Percentiles rank a stretch among this genome's conserved stretches.
These are phyloP conservation scores for Cyanoderma ruficeps DNA, from an alignment of 2,113 vertebrate genomes.

Conservation along the genomic window DNA sequence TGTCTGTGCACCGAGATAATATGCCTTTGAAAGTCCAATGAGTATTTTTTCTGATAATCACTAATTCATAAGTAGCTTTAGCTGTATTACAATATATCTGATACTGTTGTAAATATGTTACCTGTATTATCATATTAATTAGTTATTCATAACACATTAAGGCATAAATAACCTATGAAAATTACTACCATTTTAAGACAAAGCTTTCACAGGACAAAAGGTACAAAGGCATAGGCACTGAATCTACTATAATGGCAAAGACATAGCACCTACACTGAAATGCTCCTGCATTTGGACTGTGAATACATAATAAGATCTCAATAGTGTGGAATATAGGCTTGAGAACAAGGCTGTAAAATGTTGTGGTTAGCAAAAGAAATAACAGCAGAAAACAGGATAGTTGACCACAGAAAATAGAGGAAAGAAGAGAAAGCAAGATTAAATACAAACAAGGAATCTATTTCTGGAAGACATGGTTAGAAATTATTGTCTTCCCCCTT, in stretches of 20 bases:
- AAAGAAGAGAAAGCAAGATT: not conserved
- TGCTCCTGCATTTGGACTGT: not conserved
- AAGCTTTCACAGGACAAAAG: not conserved
- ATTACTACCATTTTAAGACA: not conserved
- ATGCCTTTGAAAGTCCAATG: not conserved
- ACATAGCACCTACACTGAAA: not conserved
- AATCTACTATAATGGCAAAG: not conserved
- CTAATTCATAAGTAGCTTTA: not conserved
- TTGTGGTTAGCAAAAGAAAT: not conserved
- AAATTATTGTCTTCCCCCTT: fast-evolving
- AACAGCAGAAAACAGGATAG: not conserved
- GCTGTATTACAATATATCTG: not conserved
- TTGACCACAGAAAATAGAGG: not conserved
- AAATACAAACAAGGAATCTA: not conserved
- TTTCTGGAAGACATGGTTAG: not conserved
- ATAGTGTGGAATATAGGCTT: not conserved
- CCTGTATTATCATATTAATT: not conserved
- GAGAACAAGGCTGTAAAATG: not conserved
- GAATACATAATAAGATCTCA: not conserved
- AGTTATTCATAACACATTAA: not conserved
- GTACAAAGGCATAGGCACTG: not conserved
- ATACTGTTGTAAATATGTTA: not conserved
- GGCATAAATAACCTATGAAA: not conserved
- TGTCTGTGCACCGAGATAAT: not conserved
- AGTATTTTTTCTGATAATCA: not conserved